Percentiles rank a stretch among this genome's conserved stretches.
These are phyloP conservation scores for Aulostomus chinensis DNA, from an alignment of 2,797 vertebrate genomes.

Conservation along the genomic window DNA sequence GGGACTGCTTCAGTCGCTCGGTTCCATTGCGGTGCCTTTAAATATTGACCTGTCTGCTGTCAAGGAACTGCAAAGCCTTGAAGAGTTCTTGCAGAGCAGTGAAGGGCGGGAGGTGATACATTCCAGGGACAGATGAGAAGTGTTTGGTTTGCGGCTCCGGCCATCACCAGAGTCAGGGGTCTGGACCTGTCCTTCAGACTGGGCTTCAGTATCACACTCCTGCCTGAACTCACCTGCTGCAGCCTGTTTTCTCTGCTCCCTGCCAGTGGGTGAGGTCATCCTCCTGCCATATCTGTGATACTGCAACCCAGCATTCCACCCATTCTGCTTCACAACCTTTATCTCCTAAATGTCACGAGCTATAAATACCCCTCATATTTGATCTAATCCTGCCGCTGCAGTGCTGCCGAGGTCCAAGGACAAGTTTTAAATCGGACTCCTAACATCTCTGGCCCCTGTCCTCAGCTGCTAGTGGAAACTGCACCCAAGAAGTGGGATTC, in stretches of 20 bases:
- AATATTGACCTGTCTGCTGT: constrained; percentile 50
- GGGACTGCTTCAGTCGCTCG: too few species aligned
- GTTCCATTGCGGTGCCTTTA: constrained; percentile 29
- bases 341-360: constrained; percentile 63
- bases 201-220: too few species aligned
- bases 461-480: background rate
- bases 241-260: constrained; percentile 11
- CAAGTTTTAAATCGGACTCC: background rate
- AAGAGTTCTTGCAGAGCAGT: constrained; percentile 25
- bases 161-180: too few species aligned
- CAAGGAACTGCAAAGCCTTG: constrained; percentile 35
- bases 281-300: constrained; percentile 40
- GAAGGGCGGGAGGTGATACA: constrained; percentile 54
- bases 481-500: background rate
- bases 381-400: constrained; percentile 48
- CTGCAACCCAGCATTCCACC: constrained; percentile 41
- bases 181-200: too few species aligned
- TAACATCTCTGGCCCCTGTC: background rate
- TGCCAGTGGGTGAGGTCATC: constrained; percentile 43
- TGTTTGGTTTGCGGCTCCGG: constrained; percentile 31
- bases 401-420: background rate
- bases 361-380: constrained; percentile 70
- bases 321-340: constrained; percentile 48
- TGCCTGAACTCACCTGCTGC: too few species aligned
- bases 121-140: constrained; percentile 42